Conservation (phyloP, 2,113 vertebrate genomes). For the Phycodurus eques region DNA sequence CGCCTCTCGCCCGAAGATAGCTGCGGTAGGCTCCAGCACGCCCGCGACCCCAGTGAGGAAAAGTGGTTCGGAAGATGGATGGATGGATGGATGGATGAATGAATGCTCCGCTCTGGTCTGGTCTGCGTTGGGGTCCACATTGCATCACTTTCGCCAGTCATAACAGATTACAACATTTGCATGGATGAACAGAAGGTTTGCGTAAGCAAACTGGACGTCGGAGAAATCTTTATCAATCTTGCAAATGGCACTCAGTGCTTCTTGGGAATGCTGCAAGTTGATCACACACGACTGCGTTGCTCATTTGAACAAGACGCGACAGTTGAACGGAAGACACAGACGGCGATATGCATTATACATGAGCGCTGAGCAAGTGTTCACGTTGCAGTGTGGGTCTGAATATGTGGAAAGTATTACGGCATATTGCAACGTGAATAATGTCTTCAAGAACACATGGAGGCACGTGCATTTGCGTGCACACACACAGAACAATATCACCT, state of each 20-base stretch:
- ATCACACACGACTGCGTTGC: slow-evolving; percentile 43
- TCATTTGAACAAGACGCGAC: slow-evolving; percentile 45
- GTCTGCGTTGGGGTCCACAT: no score
- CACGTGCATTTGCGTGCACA: slow-evolving; percentile 20
- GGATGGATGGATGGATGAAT: no score
- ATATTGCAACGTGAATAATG: slow-evolving; percentile 53
- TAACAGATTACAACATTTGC: no score
- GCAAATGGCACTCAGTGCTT: background rate
- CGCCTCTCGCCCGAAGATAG: no score
- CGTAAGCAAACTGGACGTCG: no score
- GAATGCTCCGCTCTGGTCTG: no score
- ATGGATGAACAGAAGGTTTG: no score
- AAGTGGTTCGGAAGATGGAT: no score
- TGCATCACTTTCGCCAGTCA: no score
- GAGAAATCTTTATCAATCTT: background rate
- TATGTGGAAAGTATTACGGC: slow-evolving; percentile 58
- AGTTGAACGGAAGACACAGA: slow-evolving; percentile 51
- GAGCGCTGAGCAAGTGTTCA: slow-evolving; percentile 56
- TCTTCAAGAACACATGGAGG: slow-evolving; percentile 38
- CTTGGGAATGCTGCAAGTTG: slow-evolving; percentile 1
- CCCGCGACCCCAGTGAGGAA: no score
- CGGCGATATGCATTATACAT: slow-evolving; percentile 68
- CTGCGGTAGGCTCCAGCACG: no score
- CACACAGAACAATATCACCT: slow-evolving; percentile 13
- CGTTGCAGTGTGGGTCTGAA: slow-evolving; percentile 38